Conservation (phyloP, 2,888 invertebrate species). For the Idaea straminata region DNA sequence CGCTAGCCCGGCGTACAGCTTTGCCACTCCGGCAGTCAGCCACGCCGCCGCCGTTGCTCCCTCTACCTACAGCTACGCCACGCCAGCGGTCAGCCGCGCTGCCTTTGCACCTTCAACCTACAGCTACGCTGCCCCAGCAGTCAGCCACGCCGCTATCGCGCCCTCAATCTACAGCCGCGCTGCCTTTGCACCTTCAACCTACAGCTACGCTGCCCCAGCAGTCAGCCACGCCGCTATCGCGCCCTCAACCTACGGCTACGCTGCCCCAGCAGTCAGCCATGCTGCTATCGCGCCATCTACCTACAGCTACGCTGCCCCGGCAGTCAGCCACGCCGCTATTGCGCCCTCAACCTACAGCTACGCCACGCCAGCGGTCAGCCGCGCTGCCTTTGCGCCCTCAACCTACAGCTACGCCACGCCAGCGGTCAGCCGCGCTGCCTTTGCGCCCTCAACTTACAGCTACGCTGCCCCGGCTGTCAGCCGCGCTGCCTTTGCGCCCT, state of each 20-base stretch:
- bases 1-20: constrained; percentile 14
- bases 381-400: constrained; percentile 11
- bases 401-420: constrained; percentile 12
- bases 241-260: constrained; percentile 16
- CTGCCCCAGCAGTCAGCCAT: constrained; percentile 16
- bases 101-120: constrained; percentile 11
- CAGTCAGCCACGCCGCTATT: constrained; percentile 16
- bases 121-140: background rate
- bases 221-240: constrained; percentile 17
- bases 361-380: constrained; percentile 13
- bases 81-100: constrained; percentile 12
- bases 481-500: constrained; percentile 18
- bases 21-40: constrained; percentile 10
- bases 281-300: constrained; percentile 13
- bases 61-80: constrained; percentile 9
- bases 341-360: constrained; percentile 11
- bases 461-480: constrained; percentile 3
- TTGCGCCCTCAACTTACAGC: constrained; percentile 10
- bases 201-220: constrained; percentile 2
- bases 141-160: constrained; percentile 17
- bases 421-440: constrained; percentile 11
- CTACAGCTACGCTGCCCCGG: constrained; percentile 5
- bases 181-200: constrained; percentile 8
- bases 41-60: constrained; percentile 4
- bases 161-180: constrained; percentile 16